phyloP scores from a whole-genome alignment of 2,797 vertebrate genomes.

The Pseudochromis fuscus region DNA sequence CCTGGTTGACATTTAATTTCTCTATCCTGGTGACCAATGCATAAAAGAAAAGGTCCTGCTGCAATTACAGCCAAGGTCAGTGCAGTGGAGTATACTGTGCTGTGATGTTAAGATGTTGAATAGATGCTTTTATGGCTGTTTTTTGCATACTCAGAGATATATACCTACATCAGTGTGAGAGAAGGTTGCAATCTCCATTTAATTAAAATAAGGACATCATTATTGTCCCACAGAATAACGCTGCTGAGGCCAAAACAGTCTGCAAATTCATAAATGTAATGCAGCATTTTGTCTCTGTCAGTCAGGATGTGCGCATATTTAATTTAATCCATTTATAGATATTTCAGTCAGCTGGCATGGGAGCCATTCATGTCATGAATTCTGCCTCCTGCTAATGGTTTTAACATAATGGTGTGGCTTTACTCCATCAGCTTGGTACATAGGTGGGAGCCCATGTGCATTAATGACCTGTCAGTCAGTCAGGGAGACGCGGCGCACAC shows the following conservation, averaged over 20 bases:
- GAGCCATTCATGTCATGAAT: conserved; percentile 59
- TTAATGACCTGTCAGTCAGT: conserved; percentile 70
- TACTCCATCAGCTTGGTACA: conserved; percentile 56
- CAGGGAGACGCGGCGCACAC: conserved; percentile 30
- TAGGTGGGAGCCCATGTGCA: conserved; percentile 52
- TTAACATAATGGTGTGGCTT: conserved; percentile 62
- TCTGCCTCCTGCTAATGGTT: conserved; percentile 60
- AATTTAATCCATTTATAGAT: conserved; percentile 70
- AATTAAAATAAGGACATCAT: conserved; percentile 50
- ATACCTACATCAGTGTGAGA: neutral
- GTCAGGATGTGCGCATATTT: conserved; percentile 59
- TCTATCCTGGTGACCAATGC: conserved; percentile 74
- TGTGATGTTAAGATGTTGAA: conserved; percentile 70
- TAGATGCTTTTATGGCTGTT: conserved; percentile 53
- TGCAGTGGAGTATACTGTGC: conserved; percentile 58
- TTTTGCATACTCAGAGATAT: neutral
- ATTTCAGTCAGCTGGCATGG: conserved; percentile 58
- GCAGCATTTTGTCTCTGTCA: conserved; percentile 47
- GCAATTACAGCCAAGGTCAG: conserved; percentile 78
- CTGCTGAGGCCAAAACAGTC: conserved; percentile 22
- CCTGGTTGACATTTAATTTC: conserved; percentile 79
- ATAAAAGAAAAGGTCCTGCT: conserved; percentile 76
- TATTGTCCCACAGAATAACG: conserved; percentile 26
- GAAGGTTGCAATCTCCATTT: conserved; percentile 38
- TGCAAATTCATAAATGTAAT: conserved; percentile 42